phyloP scores from a whole-genome alignment of 2,888 invertebrate genomes.

The Himalopsyche japonica region DNA sequence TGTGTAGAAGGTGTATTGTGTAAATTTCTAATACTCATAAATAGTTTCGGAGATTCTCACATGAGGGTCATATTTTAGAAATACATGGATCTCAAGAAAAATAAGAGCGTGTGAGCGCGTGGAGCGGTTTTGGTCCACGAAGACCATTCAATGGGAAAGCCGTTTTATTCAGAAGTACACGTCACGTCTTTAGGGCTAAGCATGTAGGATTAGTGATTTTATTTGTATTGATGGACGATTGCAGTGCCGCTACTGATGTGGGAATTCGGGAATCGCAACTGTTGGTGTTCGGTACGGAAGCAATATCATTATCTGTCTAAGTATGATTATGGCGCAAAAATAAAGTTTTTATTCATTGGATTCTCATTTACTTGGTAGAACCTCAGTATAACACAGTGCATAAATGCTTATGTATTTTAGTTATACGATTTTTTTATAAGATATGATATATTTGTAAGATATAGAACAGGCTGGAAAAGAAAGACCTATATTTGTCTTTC shows the following conservation, averaged over 20 bases:
- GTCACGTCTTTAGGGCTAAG: background rate
- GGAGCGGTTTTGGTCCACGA: background rate
- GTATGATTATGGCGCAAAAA: too few species aligned
- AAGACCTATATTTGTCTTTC: too few species aligned
- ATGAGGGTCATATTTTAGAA: background rate
- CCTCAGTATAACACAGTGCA: too few species aligned
- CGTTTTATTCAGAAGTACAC: conserved; percentile 3
- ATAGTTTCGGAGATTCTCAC: background rate
- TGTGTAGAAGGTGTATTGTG: too few species aligned
- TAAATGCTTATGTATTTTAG: too few species aligned
- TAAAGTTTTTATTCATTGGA: too few species aligned
- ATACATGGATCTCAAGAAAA: background rate
- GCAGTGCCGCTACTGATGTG: background rate
- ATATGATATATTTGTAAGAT: too few species aligned
- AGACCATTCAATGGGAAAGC: background rate
- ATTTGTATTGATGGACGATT: background rate
- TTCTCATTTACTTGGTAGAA: too few species aligned
- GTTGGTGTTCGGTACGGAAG: background rate
- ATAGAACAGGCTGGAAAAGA: too few species aligned
- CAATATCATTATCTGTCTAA: background rate
- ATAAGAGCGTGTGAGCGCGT: background rate
- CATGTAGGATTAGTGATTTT: conserved; percentile 7
- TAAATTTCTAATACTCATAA: too few species aligned
- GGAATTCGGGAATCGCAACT: background rate
- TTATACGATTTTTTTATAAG: too few species aligned